Conservation (phyloP, 2,797 vertebrate species). For the Rallus crepitans region DNA sequence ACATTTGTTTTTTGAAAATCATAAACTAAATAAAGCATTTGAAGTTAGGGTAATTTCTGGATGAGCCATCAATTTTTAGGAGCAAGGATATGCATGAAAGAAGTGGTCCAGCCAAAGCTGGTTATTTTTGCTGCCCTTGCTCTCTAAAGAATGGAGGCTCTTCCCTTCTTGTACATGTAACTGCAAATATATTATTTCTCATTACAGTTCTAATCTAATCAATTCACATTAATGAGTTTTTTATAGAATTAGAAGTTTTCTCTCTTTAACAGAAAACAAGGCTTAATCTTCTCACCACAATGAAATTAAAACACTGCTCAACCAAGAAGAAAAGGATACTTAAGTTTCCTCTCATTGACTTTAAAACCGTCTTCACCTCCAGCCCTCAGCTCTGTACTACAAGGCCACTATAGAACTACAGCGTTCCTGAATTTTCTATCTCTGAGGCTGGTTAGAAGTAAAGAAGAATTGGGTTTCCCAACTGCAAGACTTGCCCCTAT, state of each 20-base stretch:
- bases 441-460: not conserved
- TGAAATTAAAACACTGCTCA: not conserved
- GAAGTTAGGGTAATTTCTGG: not conserved
- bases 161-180: not conserved
- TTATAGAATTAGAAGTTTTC: not conserved
- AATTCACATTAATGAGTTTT: not conserved
- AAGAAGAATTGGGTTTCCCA: not conserved
- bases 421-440: not conserved
- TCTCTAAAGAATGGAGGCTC: not conserved
- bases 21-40: not conserved
- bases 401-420: rapidly evolving
- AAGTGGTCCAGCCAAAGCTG: not conserved
- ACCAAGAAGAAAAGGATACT: not conserved
- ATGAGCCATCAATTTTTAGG: not conserved
- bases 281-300: not conserved
- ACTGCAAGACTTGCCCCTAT: not conserved
- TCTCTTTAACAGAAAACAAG: not conserved
- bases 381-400: not conserved
- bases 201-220: not conserved
- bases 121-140: not conserved
- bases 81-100: not conserved
- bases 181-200: not conserved
- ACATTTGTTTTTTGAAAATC: not conserved
- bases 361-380: not conserved
- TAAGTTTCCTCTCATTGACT: not conserved